Conservation (phyloP, 2,113 vertebrate genomes). For the Rhinolophus sinicus region DNA sequence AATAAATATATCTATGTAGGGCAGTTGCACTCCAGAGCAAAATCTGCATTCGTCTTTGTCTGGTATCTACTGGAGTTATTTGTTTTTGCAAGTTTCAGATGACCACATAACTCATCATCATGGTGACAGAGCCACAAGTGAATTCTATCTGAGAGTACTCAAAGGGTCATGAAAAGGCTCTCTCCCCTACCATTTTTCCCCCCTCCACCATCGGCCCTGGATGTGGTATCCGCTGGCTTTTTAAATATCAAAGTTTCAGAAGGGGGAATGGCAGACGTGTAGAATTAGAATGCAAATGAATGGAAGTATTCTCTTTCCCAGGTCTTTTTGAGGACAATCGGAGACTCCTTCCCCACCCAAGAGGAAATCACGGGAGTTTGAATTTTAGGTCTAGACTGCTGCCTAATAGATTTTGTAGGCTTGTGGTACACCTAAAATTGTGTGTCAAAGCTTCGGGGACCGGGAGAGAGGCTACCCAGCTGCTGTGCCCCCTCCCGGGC, state of each 20-base stretch:
- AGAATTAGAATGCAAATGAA: constrained; percentile 21
- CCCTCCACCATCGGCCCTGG: not conserved
- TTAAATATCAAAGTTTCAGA: constrained; percentile 66
- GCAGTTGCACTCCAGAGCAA: constrained; percentile 56
- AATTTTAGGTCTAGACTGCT: constrained; percentile 35
- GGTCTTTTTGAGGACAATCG: constrained; percentile 44
- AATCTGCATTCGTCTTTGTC: constrained; percentile 65
- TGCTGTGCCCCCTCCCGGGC: not conserved
- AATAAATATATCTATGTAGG: constrained; percentile 62
- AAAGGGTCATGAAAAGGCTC: constrained; percentile 45
- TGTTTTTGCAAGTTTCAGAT: constrained; percentile 75
- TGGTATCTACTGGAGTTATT: constrained; percentile 59
- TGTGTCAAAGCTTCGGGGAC: not conserved
- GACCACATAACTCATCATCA: constrained; percentile 66
- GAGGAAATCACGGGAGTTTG: constrained; percentile 21
- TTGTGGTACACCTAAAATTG: not conserved
- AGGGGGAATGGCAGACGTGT: not conserved
- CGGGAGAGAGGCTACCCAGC: not conserved
- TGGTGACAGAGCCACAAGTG: constrained; percentile 62
- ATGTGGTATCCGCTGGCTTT: not conserved
- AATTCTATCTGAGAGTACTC: constrained; percentile 47
- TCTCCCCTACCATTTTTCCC: not conserved
- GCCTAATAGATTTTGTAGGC: not conserved
- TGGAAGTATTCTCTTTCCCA: not conserved
- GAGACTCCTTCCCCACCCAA: not conserved